A percentile compares a stretch with the other conserved stretches of the same genome.
Conservation (phyloP, 92 coral and sea anemone species). For the Parazoanthus atlanticus region DNA sequence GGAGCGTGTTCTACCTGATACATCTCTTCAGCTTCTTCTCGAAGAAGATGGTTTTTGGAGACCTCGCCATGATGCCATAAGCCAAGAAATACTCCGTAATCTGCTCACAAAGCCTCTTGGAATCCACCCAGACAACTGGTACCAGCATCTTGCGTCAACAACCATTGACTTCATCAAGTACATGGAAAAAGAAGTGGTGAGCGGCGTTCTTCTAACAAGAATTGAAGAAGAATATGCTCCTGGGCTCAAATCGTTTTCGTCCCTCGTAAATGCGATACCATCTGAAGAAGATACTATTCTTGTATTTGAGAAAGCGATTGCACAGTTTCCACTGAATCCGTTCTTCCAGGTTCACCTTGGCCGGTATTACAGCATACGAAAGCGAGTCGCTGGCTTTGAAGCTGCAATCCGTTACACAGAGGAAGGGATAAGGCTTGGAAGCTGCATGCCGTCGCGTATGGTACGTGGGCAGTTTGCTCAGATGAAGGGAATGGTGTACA, state of each 20-base stretch:
- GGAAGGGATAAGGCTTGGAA: conserved; percentile 49
- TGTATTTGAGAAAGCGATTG: conserved; percentile 63
- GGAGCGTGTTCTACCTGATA: conserved; percentile 30
- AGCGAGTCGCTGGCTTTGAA: conserved; percentile 45
- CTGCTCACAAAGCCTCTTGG: too few relatives aligned
- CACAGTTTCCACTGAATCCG: conserved; percentile 52
- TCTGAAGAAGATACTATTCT: conserved; percentile 54
- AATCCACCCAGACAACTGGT: conserved; percentile 63
- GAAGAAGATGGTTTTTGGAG: conserved; percentile 71
- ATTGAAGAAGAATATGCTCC: neutral
- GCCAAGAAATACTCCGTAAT: conserved; percentile 51
- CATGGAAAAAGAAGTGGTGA: conserved; percentile 48
- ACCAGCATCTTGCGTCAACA: conserved; percentile 47
- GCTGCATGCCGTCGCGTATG: neutral
- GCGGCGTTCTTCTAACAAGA: conserved; percentile 51
- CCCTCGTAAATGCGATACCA: conserved; percentile 51
- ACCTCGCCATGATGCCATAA: conserved; percentile 56
- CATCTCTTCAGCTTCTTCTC: conserved; percentile 52
- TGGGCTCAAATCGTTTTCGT: conserved; percentile 45
- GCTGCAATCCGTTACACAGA: conserved; percentile 60
- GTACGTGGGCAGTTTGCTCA: conserved; percentile 66
- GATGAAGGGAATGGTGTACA: conserved; percentile 77
- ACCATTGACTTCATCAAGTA: conserved; percentile 48
- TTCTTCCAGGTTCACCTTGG: conserved; percentile 68
- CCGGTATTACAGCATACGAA: conserved; percentile 60